Evolutionary conservation across 2,888 invertebrate genomes (phyloP), one percentile per base, ranked within the genome.

Genomic region (Cryptocephalus moraei): DNA sequence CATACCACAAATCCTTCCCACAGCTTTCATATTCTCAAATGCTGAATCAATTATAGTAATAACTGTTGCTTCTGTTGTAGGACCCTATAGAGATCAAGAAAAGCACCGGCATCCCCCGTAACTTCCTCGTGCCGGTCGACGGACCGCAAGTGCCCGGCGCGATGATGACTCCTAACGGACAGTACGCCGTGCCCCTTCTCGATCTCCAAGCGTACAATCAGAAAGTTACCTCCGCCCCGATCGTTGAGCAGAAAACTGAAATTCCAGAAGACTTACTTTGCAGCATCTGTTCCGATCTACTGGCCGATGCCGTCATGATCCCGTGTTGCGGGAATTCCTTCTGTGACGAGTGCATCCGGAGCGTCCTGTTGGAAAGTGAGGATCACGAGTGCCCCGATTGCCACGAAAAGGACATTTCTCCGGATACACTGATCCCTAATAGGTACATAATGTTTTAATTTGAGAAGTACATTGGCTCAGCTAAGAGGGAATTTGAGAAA

Each of bases 311-410:
- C 34, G 95, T 97, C 32, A 88, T 97, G 81, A 93, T 95, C 67
- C 93, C 94, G 0, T 99, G 97, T 68, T 99, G 99, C 71, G 97
- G 96, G 8, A 91, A 91, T 70, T 94, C 94, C 9, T 99, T 93
- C 73, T 99, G 99, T 71, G 96, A 97, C 72, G 96, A 97, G 71
- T 99, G 99, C 88, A 89, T 95, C 49, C 80, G 95, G 54, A 86
- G 86, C 50, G 84, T 86, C 41, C 73, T 96, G 42, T 68, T 96
- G 47, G 94, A 95, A 65, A 91, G 92, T 0, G 94, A 95, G 62
- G 92, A 94, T 51, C 92, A 92, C 61, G 90, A 92, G 66, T 96
- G 96, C 70, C 95, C 95, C 0, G 87, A 91, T 61, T 96, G 96
- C 66, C 84, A 88, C 48, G 92, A 94, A 66, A 87, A 88, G 60